Evolutionary conservation across 2,888 invertebrate genomes (phyloP).

Genomic region (Rotaria sp.): DNA sequence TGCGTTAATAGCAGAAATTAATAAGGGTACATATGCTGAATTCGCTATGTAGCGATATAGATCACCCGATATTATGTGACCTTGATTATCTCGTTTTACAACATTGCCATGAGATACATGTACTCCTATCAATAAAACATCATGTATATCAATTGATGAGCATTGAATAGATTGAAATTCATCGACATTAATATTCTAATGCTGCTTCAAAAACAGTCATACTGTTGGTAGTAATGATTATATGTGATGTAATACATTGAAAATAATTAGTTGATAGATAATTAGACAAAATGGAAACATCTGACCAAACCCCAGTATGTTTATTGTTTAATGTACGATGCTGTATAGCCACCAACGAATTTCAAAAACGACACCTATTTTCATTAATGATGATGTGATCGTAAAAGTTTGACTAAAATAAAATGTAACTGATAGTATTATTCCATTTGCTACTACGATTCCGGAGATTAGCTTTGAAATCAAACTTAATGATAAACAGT

Average conservation of each 20-base stretch:
- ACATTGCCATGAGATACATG: neutral
- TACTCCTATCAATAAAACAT: neutral
- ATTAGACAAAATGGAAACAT: neutral
- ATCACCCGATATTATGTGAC: neutral
- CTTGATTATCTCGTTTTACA: neutral
- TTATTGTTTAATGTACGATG: neutral
- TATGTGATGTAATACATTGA: neutral
- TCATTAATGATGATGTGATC: neutral
- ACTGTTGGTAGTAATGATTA: too few relatives aligned
- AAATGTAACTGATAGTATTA: neutral
- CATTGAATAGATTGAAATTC: too few relatives aligned
- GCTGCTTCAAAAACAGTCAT: too few relatives aligned
- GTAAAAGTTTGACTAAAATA: neutral
- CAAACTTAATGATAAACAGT: neutral
- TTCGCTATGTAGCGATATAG: neutral
- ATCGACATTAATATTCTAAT: too few relatives aligned
- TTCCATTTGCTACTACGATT: neutral
- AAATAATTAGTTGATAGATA: neutral
- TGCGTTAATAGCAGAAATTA: neutral
- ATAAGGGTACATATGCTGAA: neutral
- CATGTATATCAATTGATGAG: neutral
- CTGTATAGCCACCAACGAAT: neutral
- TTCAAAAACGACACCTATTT: neutral
- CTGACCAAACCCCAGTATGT: neutral
- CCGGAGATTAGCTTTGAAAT: neutral